phyloP scores from a whole-genome alignment of 1,140 invertebrate genomes.

The Holotrichia oblita region DNA sequence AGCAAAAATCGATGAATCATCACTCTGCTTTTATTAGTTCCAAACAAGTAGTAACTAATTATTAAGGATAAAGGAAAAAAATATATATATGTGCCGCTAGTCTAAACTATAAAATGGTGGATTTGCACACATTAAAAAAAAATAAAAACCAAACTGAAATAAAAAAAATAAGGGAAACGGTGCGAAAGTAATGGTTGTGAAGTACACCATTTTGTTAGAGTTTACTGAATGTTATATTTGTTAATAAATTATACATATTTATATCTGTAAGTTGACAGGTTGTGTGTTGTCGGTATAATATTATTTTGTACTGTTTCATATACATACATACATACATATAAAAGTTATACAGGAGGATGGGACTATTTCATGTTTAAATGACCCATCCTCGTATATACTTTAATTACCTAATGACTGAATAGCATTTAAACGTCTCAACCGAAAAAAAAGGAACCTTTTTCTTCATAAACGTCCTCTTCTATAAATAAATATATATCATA shows the following conservation, averaged over 20 bases:
- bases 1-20: slow-evolving; percentile 43
- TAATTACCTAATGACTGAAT: slow-evolving; percentile 18
- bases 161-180: neutral
- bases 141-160: slow-evolving; percentile 48
- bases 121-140: slow-evolving; percentile 43
- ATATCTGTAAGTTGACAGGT: slow-evolving; percentile 52
- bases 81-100: slow-evolving; percentile 59
- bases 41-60: slow-evolving; percentile 56
- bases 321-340: neutral
- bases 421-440: slow-evolving; percentile 2
- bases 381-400: neutral
- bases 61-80: slow-evolving; percentile 50
- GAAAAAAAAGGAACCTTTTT: too few species aligned
- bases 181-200: slow-evolving; percentile 40
- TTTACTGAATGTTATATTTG: slow-evolving; percentile 61
- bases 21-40: slow-evolving; percentile 59
- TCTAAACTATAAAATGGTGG: slow-evolving; percentile 47
- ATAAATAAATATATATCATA: too few species aligned
- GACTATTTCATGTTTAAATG: neutral
- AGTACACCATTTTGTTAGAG: slow-evolving; percentile 50
- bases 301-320: slow-evolving; percentile 34
- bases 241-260: slow-evolving; percentile 60
- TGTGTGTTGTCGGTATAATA: slow-evolving; percentile 35
- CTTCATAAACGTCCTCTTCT: too few species aligned
- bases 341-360: neutral